Evolutionary conservation across 2,888 invertebrate genomes (phyloP).

Genomic region (Mimumesa dahlbomi): DNA sequence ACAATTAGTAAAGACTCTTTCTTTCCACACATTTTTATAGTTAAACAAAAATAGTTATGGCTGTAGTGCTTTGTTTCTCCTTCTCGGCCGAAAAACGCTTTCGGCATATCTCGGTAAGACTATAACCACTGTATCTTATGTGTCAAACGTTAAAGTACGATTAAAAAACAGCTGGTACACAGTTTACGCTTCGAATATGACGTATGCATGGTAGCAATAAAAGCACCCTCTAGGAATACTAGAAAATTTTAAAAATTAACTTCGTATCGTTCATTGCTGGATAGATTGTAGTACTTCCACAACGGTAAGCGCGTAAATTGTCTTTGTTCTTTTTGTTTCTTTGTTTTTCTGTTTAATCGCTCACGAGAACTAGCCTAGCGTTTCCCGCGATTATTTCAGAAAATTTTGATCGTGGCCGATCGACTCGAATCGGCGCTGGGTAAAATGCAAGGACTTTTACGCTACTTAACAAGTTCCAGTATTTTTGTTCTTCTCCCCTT

Average conservation of each 20-base stretch:
- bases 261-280: neutral
- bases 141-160: conserved; percentile 12
- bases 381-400: too few relatives aligned
- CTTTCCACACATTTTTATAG: conserved; percentile 1
- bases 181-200: neutral
- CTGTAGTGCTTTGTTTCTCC: conserved; percentile 5
- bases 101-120: conserved; percentile 6
- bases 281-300: neutral
- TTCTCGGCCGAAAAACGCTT: neutral
- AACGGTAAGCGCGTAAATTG: neutral
- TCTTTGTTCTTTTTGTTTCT: neutral
- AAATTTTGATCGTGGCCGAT: too few relatives aligned
- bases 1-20: conserved; percentile 35
- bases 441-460: too few relatives aligned
- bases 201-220: neutral
- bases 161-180: neutral
- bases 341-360: neutral
- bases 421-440: too few relatives aligned
- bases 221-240: neutral
- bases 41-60: conserved; percentile 18
- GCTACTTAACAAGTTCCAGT: too few relatives aligned
- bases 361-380: too few relatives aligned
- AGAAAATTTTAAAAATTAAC: neutral
- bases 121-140: neutral
- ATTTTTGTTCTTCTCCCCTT: too few relatives aligned